Base-by-base conservation (phyloP, 2,113 vertebrate genomes). In the Perca flavescens region DNA sequence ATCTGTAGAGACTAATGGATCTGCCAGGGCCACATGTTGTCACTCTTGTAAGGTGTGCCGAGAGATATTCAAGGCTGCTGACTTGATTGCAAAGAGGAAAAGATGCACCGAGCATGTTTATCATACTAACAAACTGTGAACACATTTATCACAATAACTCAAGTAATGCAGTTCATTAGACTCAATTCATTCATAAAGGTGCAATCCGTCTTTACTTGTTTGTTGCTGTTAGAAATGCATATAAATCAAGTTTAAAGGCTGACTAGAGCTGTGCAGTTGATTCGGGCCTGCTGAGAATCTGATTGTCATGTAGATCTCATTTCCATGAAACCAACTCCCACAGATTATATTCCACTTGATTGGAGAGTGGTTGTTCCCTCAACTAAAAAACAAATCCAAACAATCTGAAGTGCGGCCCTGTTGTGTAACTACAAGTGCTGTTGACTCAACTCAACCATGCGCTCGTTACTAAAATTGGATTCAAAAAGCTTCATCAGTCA, bases 291-390 rank as follows among this genome's bases (percentile, higher is more conserved):
- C 79, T 71, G 57, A 82, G 78, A 80, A 11, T 28, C 50, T 54
- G 80, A 84, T 83, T 80, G 60, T 70, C 71, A 36, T 62, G 56
- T 64, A 49, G 68, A 68, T 82, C 72, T 85, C 58, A 68, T 65
- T 88, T 82, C 58, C 47, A 28, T 43, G 13, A 43, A 85, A 85
- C 21, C 0, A 17, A 74, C 77, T 85, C 71, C 64, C 72, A 82
- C 85, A 77, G 77, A 86, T 85, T 80, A 74, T 65, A 85, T 89
- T 81, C 79, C 81, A 84, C 64, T 80, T 80, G 46, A 86, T 89
- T 75, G 81, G 46, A 65, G 22, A 57, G 53, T 52, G 69, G 89
- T 81, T 90, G 80, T 84, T 92, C 17, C 15, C 54, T 50, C 50
- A 40, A 79, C 77, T 60, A 76, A 54, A 72, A 74, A 87, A 81